phyloP scores from a whole-genome alignment of 1,140 invertebrate species.

The Pseudomyrmex sp. region DNA sequence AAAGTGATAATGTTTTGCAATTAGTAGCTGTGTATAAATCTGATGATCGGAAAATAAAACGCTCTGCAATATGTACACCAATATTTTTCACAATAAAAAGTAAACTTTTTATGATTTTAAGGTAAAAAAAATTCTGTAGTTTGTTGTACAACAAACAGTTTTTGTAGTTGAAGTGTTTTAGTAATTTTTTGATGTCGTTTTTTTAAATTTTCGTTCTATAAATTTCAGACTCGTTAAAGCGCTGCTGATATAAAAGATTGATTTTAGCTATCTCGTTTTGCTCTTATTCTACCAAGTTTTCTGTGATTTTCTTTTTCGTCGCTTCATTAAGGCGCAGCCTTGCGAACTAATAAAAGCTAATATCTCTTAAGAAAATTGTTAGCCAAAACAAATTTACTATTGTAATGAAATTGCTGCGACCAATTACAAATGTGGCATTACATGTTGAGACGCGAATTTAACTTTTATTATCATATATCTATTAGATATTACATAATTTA shows the following conservation, averaged over 20 bases:
- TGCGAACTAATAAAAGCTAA: constrained; percentile 35
- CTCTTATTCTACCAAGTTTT: neutral
- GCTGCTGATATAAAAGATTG: constrained; percentile 53
- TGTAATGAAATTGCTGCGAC: constrained; percentile 65
- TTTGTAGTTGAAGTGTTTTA: neutral
- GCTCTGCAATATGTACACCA: neutral
- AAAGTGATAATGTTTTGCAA: neutral
- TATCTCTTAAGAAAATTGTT: constrained; percentile 63
- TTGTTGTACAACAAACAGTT: neutral
- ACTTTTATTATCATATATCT: neutral
- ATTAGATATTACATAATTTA: neutral
- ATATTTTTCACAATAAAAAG: constrained; percentile 7
- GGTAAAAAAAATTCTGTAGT: neutral
- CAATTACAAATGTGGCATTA: neutral
- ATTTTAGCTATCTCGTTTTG: constrained; percentile 52
- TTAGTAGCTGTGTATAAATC: neutral
- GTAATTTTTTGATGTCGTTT: constrained; percentile 15
- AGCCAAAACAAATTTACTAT: constrained; percentile 28
- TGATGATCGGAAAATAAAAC: neutral
- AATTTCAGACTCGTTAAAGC: constrained; percentile 58
- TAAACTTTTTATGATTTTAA: neutral
- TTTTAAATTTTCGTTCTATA: constrained; percentile 23
- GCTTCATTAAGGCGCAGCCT: constrained; percentile 63
- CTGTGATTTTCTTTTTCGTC: constrained; percentile 18
- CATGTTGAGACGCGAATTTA: constrained; percentile 1